phyloP scores from a whole-genome alignment of 2,113 vertebrate genomes.

The Cheirogaleus medius region DNA sequence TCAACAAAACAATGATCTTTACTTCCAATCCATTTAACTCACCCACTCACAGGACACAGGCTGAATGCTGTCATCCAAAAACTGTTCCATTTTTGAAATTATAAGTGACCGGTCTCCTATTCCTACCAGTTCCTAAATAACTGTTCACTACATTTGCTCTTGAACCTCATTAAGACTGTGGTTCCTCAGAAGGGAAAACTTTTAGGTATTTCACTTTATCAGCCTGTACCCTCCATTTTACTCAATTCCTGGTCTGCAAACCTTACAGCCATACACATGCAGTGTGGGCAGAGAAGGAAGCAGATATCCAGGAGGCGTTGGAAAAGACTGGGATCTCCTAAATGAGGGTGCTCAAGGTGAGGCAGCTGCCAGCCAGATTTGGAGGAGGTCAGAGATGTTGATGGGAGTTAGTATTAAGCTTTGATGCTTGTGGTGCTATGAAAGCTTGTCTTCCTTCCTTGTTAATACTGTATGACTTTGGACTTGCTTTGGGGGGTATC shows the following conservation, averaged over 20 bases:
- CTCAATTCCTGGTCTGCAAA: neutral
- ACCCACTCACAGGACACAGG: neutral
- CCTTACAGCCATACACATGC: rapidly evolving
- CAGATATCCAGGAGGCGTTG: neutral
- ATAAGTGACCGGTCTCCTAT: neutral
- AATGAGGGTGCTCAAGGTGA: neutral
- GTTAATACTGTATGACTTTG: neutral
- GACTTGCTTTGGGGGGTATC: neutral
- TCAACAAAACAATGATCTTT: neutral
- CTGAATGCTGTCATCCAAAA: neutral
- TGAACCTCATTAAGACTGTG: neutral
- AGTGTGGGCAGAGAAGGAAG: neutral
- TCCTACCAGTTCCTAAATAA: neutral
- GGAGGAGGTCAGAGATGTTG: neutral
- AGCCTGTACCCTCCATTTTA: neutral
- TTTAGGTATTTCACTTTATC: neutral
- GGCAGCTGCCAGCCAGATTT: neutral
- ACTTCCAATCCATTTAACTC: neutral
- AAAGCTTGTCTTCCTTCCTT: neutral
- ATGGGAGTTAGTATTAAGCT: neutral
- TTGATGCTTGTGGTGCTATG: neutral
- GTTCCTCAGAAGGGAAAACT: neutral
- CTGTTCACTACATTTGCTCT: neutral
- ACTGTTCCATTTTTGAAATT: neutral
- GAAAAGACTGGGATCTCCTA: neutral